These are phyloP conservation scores for Morone saxatilis DNA, from an alignment of 2,113 vertebrate genomes.

Conservation along the genomic window DNA sequence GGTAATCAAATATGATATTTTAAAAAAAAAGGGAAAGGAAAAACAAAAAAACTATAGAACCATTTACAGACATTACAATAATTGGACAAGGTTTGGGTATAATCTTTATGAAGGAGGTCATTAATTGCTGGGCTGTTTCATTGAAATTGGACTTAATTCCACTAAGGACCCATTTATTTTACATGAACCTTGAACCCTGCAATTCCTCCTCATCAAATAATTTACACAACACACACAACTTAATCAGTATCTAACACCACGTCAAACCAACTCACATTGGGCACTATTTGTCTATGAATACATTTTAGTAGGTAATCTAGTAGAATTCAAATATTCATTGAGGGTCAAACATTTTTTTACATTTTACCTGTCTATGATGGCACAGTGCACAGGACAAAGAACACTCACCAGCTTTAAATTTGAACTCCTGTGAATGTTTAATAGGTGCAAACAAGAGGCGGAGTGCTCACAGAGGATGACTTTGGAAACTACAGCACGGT, in stretches of 20 bases:
- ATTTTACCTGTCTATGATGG: neutral
- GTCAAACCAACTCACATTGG: neutral
- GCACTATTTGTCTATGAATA: neutral
- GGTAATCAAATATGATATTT: neutral
- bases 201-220: neutral
- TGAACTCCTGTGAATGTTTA: constrained; percentile 30
- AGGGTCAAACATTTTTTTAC: neutral
- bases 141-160: too few species aligned
- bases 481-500: constrained; percentile 92
- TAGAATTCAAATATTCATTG: neutral
- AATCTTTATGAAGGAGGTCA: too few species aligned
- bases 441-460: constrained; percentile 89
- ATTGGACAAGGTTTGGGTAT: too few species aligned
- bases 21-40: neutral
- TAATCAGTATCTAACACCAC: neutral
- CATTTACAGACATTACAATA: too few species aligned
- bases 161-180: neutral
- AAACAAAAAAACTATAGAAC: too few species aligned
- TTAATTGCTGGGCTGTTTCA: too few species aligned
- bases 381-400: neutral
- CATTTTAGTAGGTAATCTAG: too few species aligned
- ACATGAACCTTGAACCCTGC: neutral
- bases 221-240: neutral
- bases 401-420: neutral
- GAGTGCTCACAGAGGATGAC: constrained; percentile 92